Base-by-base conservation (phyloP, 2,888 invertebrate genomes). In the Rhamnusium bicolor region DNA sequence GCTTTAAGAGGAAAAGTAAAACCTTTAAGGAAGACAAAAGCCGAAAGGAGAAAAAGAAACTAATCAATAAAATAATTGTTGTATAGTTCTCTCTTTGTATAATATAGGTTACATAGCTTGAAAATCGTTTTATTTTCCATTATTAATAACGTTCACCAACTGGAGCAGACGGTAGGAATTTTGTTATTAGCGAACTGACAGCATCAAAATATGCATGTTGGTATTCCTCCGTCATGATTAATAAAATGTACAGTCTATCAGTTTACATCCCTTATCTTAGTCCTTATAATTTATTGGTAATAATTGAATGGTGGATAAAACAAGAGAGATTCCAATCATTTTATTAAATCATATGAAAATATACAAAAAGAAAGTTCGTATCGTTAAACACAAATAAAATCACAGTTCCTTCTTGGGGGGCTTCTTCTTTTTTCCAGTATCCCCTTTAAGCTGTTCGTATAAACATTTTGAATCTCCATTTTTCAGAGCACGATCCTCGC, bases 1-100 rank as follows among this genome's bases (percentile, higher is more conserved):
- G 92, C 91, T 71, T 89, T 97, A 14, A 89, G 96, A 71, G 97
- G 97, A 8, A 97, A 96, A 86, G 91, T 90, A 1, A 91, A 61
- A 89, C 90, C 79, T 61, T 85, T 81, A 77, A 82, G 82, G 32
- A 83, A 84, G 62, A 66, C 73, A 46, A 79, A 81, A 51, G 74
- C 72, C 8, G 53, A 79, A 53, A 68, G n/a, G 71, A 8, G 78
- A 78, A 72, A 54, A 29, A 56, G 58, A 67, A 70, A 21, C 47
- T 40, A 68, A 40, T 14, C 29, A 62, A 54, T 40, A 40, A 32
- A n/a, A 32, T 32, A 10, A 32, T 12, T n/a, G 2, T 40, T 40
- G 3, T 40, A 12, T 40, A 40, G 2, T 0, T 40, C n/a, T 24
- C 12, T 21, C 32, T n/a, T 53, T 54, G 16, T 66, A 1, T 56